A percentile compares a stretch with the other conserved stretches of the same genome.
These are phyloP conservation scores for Chrysolina americana DNA, from an alignment of 2,888 invertebrate species.

Conservation along the genomic window DNA sequence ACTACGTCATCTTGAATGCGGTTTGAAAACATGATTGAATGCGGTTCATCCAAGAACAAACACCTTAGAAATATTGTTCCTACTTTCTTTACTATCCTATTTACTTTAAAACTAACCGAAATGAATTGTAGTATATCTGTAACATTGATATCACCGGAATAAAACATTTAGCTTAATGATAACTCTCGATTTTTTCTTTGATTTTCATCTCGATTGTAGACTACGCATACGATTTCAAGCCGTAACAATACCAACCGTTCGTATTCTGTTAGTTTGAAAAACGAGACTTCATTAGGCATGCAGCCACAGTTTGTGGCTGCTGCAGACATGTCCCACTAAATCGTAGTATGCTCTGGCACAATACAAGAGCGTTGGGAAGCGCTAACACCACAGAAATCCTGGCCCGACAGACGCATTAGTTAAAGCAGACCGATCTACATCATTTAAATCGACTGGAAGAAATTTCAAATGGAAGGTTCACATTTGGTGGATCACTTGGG, in stretches of 20 bases:
- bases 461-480: conserved; percentile 27
- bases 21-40: too few species aligned
- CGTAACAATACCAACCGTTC: conserved; percentile 11
- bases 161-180: too few species aligned
- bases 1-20: too few species aligned
- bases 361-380: conserved; percentile 32
- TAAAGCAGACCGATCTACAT: conserved; percentile 29
- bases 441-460: conserved; percentile 38
- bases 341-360: conserved; percentile 25
- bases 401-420: conserved; percentile 35
- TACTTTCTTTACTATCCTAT: too few species aligned
- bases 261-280: conserved; percentile 12
- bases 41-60: too few species aligned
- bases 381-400: conserved; percentile 38
- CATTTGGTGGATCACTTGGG: neutral
- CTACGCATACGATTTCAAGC: neutral
- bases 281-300: conserved; percentile 33
- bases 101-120: too few species aligned
- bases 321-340: conserved; percentile 26
- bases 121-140: too few species aligned
- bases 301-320: conserved; percentile 33
- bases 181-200: too few species aligned
- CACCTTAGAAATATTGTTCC: too few species aligned
- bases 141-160: too few species aligned
- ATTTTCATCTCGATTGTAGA: too few species aligned